Percentiles rank a stretch among this genome's conserved stretches.
Conservation (phyloP, 2,113 vertebrate species). For the Progne subis region DNA sequence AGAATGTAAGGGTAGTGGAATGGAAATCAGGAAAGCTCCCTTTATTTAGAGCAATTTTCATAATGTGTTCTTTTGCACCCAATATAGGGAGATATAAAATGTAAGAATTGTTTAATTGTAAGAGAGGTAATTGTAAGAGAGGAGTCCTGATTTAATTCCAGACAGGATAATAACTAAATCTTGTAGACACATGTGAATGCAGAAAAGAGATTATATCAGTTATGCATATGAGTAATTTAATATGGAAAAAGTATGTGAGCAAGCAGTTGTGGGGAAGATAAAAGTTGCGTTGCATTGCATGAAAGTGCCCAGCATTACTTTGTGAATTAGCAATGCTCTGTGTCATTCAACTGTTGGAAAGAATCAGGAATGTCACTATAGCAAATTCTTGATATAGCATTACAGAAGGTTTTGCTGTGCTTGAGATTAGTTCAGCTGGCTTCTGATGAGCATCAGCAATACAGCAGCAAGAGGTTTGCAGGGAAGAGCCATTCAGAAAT, state of each 20-base stretch:
- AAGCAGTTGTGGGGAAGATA: neutral
- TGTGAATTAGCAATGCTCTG: slow-evolving; percentile 13
- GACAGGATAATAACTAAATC: slow-evolving; percentile 35
- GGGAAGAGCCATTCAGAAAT: neutral
- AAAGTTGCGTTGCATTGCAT: slow-evolving; percentile 48
- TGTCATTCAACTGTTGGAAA: slow-evolving; percentile 42
- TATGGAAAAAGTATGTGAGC: slow-evolving; percentile 32
- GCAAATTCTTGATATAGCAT: neutral
- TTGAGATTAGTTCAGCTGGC: neutral
- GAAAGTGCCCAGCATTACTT: slow-evolving; percentile 11
- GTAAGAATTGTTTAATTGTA: slow-evolving; percentile 32
- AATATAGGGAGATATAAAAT: neutral
- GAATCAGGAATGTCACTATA: slow-evolving; percentile 4
- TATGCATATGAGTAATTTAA: slow-evolving; percentile 54
- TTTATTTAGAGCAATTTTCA: slow-evolving; percentile 20
- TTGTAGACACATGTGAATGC: neutral
- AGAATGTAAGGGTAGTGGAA: neutral
- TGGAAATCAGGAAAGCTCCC: slow-evolving; percentile 15
- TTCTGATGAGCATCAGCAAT: neutral
- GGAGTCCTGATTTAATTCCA: slow-evolving; percentile 1
- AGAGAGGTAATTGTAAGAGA: neutral
- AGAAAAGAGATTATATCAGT: slow-evolving; percentile 42
- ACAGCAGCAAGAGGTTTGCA: neutral
- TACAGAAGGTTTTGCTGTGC: neutral
- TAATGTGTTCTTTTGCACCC: neutral